A percentile compares a stretch with the other conserved stretches of the same genome.
These are phyloP conservation scores for Catagonus wagneri DNA, from an alignment of 2,113 vertebrate genomes.

Conservation along the genomic window DNA sequence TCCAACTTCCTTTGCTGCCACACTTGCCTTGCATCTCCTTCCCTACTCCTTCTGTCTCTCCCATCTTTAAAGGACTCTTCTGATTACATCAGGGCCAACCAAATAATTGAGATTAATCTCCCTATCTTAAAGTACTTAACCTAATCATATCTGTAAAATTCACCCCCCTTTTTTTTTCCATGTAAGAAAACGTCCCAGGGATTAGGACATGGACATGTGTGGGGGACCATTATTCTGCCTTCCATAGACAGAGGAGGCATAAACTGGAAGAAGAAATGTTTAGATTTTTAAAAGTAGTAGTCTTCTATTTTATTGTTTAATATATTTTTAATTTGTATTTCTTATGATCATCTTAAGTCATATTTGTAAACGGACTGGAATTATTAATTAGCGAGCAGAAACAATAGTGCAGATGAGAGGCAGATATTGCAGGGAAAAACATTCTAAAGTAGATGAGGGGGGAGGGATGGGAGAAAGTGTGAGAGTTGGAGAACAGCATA, in stretches of 20 bases:
- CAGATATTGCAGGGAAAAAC: neutral
- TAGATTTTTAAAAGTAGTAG: neutral
- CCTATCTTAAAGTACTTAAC: neutral
- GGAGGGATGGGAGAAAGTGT: neutral
- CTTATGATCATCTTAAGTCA: neutral
- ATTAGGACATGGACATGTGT: neutral
- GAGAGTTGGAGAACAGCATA: neutral
- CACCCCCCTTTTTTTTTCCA: neutral
- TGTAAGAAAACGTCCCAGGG: neutral
- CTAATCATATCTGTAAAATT: neutral
- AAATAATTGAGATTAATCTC: neutral
- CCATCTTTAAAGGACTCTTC: neutral
- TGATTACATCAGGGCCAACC: neutral
- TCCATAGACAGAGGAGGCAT: neutral
- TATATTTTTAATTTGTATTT: neutral
- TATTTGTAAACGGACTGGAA: neutral
- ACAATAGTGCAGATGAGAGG: neutral
- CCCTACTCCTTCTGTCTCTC: neutral
- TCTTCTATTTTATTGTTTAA: neutral
- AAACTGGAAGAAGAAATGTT: neutral
- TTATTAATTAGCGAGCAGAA: neutral
- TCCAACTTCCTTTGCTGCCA: neutral
- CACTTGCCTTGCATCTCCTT: rapidly evolving
- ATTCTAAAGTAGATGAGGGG: neutral
- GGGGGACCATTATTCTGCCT: neutral